Percentiles rank a stretch among this genome's conserved stretches.
phyloP scores from a whole-genome alignment of 2,113 vertebrate species.

The Eleginops maclovinus region DNA sequence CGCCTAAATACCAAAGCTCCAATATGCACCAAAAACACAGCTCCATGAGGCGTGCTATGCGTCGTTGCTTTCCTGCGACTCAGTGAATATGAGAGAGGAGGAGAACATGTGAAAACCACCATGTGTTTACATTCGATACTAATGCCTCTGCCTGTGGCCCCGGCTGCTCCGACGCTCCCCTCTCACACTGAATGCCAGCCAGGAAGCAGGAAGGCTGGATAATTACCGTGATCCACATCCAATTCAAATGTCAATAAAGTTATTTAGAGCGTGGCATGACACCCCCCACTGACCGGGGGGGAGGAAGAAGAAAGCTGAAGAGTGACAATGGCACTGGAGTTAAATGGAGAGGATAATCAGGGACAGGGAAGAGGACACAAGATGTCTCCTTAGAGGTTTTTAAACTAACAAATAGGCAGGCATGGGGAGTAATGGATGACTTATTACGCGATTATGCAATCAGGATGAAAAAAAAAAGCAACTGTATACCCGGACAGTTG shows the following conservation, averaged over 20 bases:
- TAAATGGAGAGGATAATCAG: constrained; percentile 20
- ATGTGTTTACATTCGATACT: constrained; percentile 29
- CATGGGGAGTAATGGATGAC: no score
- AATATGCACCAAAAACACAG: not conserved
- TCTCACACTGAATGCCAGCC: constrained; percentile 51
- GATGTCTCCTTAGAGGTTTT: not conserved
- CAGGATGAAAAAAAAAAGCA: no score
- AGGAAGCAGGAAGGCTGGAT: constrained; percentile 74
- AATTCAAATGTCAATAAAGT: constrained; percentile 80
- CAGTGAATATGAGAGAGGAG: constrained; percentile 2
- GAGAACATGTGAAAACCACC: constrained; percentile 4
- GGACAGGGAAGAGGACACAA: not conserved
- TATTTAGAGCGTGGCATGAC: constrained; percentile 72
- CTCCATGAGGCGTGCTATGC: constrained; percentile 3
- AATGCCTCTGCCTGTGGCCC: constrained; percentile 25
- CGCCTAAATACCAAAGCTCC: not conserved
- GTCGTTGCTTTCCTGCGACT: not conserved
- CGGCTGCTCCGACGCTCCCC: constrained; percentile 36
- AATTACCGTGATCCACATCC: constrained; percentile 75
- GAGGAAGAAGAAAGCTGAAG: constrained; percentile 24
- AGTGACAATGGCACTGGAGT: constrained; percentile 20
- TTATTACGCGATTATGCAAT: no score
- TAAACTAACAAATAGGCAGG: constrained; percentile 31
- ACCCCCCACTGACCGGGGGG: not conserved
- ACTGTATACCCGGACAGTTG: no score